A percentile compares a stretch with the other conserved stretches of the same genome.
These are phyloP conservation scores for Aplidium turbinatum DNA, from an alignment of 23 tunicate species.

Conservation along the genomic window DNA sequence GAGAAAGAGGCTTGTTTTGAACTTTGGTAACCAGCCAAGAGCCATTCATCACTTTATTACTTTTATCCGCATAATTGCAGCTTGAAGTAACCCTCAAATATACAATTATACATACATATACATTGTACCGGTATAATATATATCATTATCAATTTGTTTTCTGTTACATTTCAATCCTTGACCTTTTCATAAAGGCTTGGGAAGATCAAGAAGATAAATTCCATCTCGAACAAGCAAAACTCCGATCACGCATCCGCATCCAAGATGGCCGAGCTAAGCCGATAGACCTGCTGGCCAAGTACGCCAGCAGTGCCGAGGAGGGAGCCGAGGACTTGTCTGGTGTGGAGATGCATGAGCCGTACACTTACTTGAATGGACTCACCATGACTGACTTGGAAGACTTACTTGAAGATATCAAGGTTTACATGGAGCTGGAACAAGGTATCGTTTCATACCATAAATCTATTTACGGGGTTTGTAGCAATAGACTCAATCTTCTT, in stretches of 20 bases:
- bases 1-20: too few species aligned
- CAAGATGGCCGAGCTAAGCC: constrained; percentile 98
- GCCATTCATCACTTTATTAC: too few species aligned
- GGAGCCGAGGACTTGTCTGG: constrained; percentile 91
- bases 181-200: constrained; percentile 61
- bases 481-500: neutral
- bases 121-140: too few species aligned
- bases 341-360: constrained; percentile 97
- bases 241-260: constrained; percentile 89
- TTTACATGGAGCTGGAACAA: constrained; percentile 95
- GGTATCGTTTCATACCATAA: constrained; percentile 29
- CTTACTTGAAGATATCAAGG: constrained; percentile 87
- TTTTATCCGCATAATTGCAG: too few species aligned
- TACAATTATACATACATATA: too few species aligned
- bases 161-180: neutral
- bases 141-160: too few species aligned
- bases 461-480: neutral
- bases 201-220: constrained; percentile 97
- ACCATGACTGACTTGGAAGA: constrained; percentile 83
- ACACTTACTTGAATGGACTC: constrained; percentile 94
- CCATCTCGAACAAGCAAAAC: constrained; percentile 95
- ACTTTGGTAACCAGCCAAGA: too few species aligned
- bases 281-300: constrained; percentile 90
- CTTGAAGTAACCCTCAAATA: too few species aligned
- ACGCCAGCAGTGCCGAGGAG: constrained; percentile 86